Percentiles rank a stretch among this genome's conserved stretches.
Conservation (phyloP, 2,888 invertebrate genomes). For the Xanthia togata region DNA sequence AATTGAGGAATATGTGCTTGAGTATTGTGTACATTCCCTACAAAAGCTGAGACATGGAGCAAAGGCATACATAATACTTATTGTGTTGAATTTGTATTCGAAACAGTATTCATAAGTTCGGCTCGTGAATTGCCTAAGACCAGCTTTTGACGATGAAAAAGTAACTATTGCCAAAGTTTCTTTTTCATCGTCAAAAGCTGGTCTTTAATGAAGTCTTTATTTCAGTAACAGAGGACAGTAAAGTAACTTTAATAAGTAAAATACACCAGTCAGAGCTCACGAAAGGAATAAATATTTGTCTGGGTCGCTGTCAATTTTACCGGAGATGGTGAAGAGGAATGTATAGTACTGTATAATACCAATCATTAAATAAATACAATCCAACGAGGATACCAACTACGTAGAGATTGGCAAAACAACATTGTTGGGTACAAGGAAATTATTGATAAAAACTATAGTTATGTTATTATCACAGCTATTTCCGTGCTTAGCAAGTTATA, state of each 20-base stretch:
- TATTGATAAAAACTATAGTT: slow-evolving; percentile 17
- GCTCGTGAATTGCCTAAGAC: no score
- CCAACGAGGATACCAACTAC: background rate
- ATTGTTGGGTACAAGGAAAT: slow-evolving; percentile 19
- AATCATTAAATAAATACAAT: slow-evolving; percentile 1
- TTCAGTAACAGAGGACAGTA: background rate
- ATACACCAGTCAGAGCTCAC: background rate
- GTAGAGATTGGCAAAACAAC: slow-evolving; percentile 17
- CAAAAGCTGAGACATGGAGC: background rate
- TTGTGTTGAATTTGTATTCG: background rate
- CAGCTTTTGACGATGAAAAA: background rate
- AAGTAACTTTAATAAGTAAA: background rate
- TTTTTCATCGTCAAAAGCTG: no score
- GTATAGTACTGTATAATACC: no score
- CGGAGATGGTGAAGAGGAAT: no score
- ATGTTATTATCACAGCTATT: slow-evolving; percentile 17
- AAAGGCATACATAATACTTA: background rate
- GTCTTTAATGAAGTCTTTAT: background rate
- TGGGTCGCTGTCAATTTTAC: no score
- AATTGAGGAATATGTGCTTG: background rate
- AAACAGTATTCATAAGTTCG: background rate
- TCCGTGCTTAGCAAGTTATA: slow-evolving; percentile 6
- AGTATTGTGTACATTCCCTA: background rate
- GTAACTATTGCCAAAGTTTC: background rate
- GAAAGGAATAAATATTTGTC: no score